These are phyloP conservation scores for Parotia lawesii DNA, from an alignment of 2,113 vertebrate genomes.

Conservation along the genomic window DNA sequence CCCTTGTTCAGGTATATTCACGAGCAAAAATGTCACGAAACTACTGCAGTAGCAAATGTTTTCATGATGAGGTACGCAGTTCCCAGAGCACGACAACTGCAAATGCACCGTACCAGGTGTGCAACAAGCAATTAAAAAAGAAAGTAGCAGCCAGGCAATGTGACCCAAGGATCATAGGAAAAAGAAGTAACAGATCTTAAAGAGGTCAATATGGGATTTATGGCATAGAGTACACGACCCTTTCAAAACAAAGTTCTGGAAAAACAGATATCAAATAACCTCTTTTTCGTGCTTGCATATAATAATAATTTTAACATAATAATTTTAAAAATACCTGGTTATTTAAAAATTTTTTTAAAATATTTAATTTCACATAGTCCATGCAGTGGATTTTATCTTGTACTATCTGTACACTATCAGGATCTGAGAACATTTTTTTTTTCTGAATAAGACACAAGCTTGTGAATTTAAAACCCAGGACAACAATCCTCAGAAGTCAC, in stretches of 20 bases:
- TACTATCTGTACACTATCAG: neutral
- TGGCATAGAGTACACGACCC: accelerated
- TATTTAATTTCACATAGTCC: neutral
- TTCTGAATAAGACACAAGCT: neutral
- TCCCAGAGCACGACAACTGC: neutral
- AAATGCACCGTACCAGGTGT: neutral
- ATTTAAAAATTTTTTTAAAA: neutral
- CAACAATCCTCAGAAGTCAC: neutral
- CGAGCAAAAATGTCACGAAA: neutral
- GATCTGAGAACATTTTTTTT: neutral
- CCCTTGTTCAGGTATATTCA: neutral
- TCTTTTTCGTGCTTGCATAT: neutral
- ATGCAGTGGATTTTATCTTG: neutral
- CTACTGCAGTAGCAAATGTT: neutral
- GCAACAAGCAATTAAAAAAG: neutral
- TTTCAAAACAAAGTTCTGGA: neutral
- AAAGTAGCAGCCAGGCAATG: neutral
- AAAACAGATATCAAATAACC: neutral
- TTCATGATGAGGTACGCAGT: neutral
- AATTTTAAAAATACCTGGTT: neutral
- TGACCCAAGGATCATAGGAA: accelerated
- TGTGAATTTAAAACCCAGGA: neutral
- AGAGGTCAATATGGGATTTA: neutral
- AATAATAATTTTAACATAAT: neutral
- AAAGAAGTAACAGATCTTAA: neutral